phyloP scores from a whole-genome alignment of 2,888 invertebrate species.

The Drosophila subsilvestris region DNA sequence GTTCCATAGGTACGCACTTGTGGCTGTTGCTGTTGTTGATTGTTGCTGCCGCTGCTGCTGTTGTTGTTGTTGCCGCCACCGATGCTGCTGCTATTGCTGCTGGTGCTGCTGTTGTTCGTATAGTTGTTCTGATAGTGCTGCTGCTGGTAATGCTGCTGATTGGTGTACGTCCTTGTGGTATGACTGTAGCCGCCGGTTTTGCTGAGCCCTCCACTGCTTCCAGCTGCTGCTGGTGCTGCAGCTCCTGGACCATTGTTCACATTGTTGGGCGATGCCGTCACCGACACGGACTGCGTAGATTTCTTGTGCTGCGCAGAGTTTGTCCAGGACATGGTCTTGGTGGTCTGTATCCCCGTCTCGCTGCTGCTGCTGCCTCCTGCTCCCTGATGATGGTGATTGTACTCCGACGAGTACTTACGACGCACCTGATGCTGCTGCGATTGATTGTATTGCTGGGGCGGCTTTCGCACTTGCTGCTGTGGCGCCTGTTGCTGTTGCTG shows the following conservation, averaged over 20 bases:
- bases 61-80: conserved; percentile 46
- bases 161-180: conserved; percentile 76
- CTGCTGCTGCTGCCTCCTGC: conserved; percentile 47
- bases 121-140: conserved; percentile 59
- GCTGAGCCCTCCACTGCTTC: conserved; percentile 7
- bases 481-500: conserved; percentile 52
- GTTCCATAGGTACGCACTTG: conserved; percentile 82
- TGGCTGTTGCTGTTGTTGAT: conserved; percentile 77
- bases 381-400: conserved; percentile 58
- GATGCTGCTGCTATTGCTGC: conserved; percentile 80
- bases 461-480: conserved; percentile 56
- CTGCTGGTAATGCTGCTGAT: conserved; percentile 81
- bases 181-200: conserved; percentile 60
- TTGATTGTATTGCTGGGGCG: conserved; percentile 64
- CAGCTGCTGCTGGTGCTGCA: conserved; percentile 3
- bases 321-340: conserved; percentile 84
- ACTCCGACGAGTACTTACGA: conserved; percentile 74
- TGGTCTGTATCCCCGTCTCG: conserved; percentile 70
- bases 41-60: conserved; percentile 27
- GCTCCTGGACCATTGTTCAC: conserved; percentile 59
- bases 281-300: conserved; percentile 83
- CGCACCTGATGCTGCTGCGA: conserved; percentile 67
- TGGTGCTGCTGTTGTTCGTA: conserved; percentile 55
- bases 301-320: conserved; percentile 84
- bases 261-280: conserved; percentile 83